phyloP scores from a whole-genome alignment of 2,888 invertebrate species.

The Argyra leucocephala region DNA sequence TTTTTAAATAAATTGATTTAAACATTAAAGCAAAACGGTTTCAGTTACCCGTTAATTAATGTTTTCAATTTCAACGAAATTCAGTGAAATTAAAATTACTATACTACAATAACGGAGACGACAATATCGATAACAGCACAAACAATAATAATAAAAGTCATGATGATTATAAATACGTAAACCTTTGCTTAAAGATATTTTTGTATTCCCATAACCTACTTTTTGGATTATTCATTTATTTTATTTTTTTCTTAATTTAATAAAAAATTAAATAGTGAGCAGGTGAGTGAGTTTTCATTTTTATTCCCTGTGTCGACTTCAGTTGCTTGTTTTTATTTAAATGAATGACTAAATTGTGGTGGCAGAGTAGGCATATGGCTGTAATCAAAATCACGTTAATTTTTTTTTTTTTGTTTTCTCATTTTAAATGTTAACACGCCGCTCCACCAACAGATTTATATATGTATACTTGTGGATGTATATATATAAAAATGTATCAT shows the following conservation, averaged over 20 bases:
- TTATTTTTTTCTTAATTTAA: neutral
- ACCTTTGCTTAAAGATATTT: no score
- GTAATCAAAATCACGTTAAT: constrained; percentile 1
- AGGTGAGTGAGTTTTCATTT: neutral
- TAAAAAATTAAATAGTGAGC: neutral
- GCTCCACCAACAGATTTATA: no score
- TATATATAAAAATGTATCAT: neutral
- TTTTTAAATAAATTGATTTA: no score
- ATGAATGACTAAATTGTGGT: neutral
- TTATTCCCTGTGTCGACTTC: neutral
- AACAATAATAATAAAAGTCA: neutral
- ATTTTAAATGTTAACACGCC: neutral
- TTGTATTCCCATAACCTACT: no score
- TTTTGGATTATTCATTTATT: no score
- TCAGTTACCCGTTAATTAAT: no score
- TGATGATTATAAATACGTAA: neutral
- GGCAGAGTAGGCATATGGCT: neutral
- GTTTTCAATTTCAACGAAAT: no score
- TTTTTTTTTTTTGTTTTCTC: neutral
- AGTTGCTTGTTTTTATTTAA: neutral
- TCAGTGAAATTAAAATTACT: no score
- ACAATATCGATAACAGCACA: neutral
- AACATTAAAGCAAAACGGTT: no score
- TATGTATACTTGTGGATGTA: no score
- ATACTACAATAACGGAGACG: neutral